Percentiles rank a stretch among this genome's conserved stretches.
phyloP scores from a whole-genome alignment of 1,140 invertebrate genomes.

The Drosophila grimshawi region DNA sequence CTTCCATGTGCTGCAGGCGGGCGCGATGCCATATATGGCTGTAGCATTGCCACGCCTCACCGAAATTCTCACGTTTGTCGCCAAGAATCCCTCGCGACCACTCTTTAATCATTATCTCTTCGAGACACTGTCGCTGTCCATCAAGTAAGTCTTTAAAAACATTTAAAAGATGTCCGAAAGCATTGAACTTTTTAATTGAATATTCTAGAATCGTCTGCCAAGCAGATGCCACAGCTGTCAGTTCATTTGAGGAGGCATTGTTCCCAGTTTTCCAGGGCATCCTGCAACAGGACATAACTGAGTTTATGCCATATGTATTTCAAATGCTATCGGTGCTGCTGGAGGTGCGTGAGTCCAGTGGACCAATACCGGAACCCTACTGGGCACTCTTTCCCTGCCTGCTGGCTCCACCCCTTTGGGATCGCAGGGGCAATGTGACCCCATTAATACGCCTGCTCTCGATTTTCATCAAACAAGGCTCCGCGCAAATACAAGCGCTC shows the following conservation, averaged over 20 bases:
- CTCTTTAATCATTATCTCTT: slow-evolving; percentile 99
- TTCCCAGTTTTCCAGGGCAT: slow-evolving; percentile 98
- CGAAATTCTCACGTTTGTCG: slow-evolving; percentile 92
- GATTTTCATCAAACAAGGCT: slow-evolving; percentile 92
- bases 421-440: slow-evolving; percentile 95
- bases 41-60: slow-evolving; percentile 93
- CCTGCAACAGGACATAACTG: slow-evolving; percentile 96
- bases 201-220: slow-evolving; percentile 90
- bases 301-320: slow-evolving; percentile 99
- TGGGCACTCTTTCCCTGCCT: slow-evolving; percentile 95
- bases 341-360: slow-evolving; percentile 89
- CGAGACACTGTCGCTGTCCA: slow-evolving; percentile 95
- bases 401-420: slow-evolving; percentile 95
- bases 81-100: slow-evolving; percentile 97
- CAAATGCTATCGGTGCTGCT: slow-evolving; percentile 97
- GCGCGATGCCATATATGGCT: slow-evolving; percentile 91
- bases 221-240: slow-evolving; percentile 90
- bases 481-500: slow-evolving; percentile 89
- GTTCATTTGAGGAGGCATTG: slow-evolving; percentile 95
- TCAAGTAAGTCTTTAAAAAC: slow-evolving; percentile 85
- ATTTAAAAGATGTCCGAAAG: background rate
- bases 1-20: slow-evolving; percentile 92
- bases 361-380: slow-evolving; percentile 91
- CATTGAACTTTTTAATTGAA: background rate
- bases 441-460: slow-evolving; percentile 95